A percentile compares a stretch with the other conserved stretches of the same genome.
Evolutionary conservation across 2,888 invertebrate species (phyloP).

Genomic region (Amorpha juglandis): DNA sequence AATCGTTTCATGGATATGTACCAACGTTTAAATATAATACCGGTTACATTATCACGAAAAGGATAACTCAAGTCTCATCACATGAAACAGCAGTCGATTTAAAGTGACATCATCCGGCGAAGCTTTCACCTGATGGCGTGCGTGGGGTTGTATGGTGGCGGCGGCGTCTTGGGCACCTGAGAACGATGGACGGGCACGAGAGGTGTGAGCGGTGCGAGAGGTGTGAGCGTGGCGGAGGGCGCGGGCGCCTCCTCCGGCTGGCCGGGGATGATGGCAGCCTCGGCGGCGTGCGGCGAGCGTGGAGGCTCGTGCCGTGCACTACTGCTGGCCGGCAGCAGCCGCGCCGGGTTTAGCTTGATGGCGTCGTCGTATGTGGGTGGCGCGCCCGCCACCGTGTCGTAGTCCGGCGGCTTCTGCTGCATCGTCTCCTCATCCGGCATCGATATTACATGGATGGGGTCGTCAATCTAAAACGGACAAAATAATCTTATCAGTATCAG

Average conservation of each 20-base stretch:
- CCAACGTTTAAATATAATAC: constrained; percentile 72
- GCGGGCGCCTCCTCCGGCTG: constrained; percentile 53
- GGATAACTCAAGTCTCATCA: constrained; percentile 69
- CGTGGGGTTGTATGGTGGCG: constrained; percentile 78
- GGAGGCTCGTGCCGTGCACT: constrained; percentile 55
- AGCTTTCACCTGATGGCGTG: constrained; percentile 81
- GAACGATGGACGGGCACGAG: constrained; percentile 67
- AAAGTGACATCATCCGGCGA: constrained; percentile 60
- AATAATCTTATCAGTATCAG: background rate
- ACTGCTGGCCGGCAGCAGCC: constrained; percentile 74
- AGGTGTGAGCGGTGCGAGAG: constrained; percentile 45
- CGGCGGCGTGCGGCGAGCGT: constrained; percentile 43
- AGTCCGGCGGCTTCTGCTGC: constrained; percentile 89
- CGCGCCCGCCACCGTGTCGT: constrained; percentile 87
- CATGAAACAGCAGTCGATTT: constrained; percentile 82
- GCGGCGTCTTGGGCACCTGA: constrained; percentile 78
- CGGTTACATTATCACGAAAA: constrained; percentile 55
- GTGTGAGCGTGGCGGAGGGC: constrained; percentile 49
- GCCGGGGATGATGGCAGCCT: constrained; percentile 63
- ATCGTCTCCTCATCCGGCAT: constrained; percentile 84
- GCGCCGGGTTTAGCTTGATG: constrained; percentile 87
- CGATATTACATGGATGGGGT: constrained; percentile 87
- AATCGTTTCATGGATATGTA: constrained; percentile 73
- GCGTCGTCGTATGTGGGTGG: constrained; percentile 90
- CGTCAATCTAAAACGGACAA: constrained; percentile 83